Percentiles rank a stretch among this genome's conserved stretches.
Evolutionary conservation across 2,888 invertebrate genomes (phyloP).

Genomic region (Calameuta filiformis): DNA sequence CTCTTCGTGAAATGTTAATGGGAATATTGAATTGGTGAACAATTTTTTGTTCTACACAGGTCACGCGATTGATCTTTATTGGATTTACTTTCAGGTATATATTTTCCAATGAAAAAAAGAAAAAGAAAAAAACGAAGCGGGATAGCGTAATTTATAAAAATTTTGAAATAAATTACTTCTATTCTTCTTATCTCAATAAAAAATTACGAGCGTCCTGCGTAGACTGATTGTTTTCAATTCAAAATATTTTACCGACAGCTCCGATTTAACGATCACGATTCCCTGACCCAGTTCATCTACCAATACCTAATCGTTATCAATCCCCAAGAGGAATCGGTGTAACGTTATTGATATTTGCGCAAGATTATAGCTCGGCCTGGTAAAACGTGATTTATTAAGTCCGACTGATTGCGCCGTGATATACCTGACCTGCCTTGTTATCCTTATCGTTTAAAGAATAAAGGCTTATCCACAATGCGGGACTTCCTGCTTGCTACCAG

Average conservation of each 20-base stretch:
- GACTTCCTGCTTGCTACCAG: slow-evolving; percentile 21
- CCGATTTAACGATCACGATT: background rate
- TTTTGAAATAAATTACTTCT: too few relatives aligned
- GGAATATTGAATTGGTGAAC: slow-evolving; percentile 7
- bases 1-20: slow-evolving; percentile 47
- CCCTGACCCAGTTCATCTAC: background rate
- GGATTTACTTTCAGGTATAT: background rate
- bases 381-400: slow-evolving; percentile 59
- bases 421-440: slow-evolving; percentile 26
- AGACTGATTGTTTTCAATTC: too few relatives aligned
- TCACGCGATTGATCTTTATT: background rate
- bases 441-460: slow-evolving; percentile 54
- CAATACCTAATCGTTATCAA: background rate
- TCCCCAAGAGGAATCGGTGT: background rate
- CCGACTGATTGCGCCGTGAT: slow-evolving; percentile 36
- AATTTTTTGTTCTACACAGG: background rate
- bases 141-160: too few relatives aligned
- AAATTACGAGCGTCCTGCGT: too few relatives aligned
- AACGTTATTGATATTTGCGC: background rate
- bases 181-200: too few relatives aligned
- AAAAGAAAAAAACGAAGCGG: too few relatives aligned
- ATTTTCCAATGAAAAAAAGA: too few relatives aligned
- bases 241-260: background rate
- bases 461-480: slow-evolving; percentile 35
- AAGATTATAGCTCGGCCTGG: slow-evolving; percentile 43